Base-by-base conservation (phyloP, 2,113 vertebrate genomes). In the Phasianus colchicus region DNA sequence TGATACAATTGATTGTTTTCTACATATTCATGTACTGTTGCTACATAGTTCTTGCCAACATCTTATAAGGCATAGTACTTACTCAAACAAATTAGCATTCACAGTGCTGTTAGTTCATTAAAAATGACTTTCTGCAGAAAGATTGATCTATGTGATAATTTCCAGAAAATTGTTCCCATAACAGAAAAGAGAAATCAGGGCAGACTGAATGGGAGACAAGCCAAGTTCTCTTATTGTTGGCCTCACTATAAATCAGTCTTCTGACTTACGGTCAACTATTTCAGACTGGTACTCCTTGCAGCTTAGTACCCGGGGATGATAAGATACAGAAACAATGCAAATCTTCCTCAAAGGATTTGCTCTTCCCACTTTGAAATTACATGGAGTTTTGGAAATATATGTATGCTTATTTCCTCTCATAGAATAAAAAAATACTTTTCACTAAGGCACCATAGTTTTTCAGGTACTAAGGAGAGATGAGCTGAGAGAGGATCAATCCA, bases 1-100 rank as follows among this genome's bases (percentile, higher is more conserved):
- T 76, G 43, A 90, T 95, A 86, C 6, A 76, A 79, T 8, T 78
- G 13, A 84, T 74, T 74, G 57, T 72, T 89, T 94, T 72, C 63
- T 73, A 36, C 1, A 4, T 42, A 81, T 90, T 70, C 11, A 69
- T 48, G 22, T 65, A 72, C 20, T 52, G 30, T 60, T 79, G 38
- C 8, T 67, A 48, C 20, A 57, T 7, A 82, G 11, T 65, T 89
- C 71, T 86, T 86, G 61, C 43, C 52, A 92, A 20, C 10, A 54
- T 75, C 57, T 82, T 81, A 60, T 11, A 75, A 72, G 40, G 13
- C 38, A 55, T 6, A 47, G 21, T 16, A 27, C 18, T 13, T 40
- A 11, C 22, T 48, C 71, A 86, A 91, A 38, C 8, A 71, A 83
- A 63, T 47, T 32, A 77, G 5, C 27, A 64, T 88, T 84, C 90